phyloP scores from a whole-genome alignment of 2,888 invertebrate genomes.

The Eupithecia exiguata region DNA sequence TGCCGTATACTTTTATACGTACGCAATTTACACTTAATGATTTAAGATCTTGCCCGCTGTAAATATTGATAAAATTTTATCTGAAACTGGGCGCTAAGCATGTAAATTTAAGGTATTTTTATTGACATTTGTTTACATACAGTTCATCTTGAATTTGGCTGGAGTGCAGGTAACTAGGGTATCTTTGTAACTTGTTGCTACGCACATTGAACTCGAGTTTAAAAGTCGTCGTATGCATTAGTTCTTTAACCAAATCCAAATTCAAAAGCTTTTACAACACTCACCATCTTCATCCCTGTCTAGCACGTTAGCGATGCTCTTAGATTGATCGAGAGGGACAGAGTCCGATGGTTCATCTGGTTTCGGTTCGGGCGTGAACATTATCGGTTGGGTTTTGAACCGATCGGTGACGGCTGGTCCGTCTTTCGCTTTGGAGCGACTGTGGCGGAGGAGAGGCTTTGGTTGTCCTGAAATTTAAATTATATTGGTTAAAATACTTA shows the following conservation, averaged over 20 bases:
- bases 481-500: background rate
- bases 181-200: background rate
- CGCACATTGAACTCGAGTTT: background rate
- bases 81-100: background rate
- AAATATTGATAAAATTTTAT: background rate
- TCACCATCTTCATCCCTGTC: constrained; percentile 83
- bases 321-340: constrained; percentile 69
- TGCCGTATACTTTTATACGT: background rate
- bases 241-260: background rate
- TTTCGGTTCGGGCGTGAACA: constrained; percentile 71
- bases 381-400: constrained; percentile 90
- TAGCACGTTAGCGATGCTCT: constrained; percentile 76
- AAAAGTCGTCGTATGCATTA: background rate
- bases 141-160: background rate
- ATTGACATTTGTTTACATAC: background rate
- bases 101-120: background rate
- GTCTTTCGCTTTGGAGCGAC: constrained; percentile 76
- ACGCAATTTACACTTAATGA: background rate
- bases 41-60: background rate
- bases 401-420: constrained; percentile 74
- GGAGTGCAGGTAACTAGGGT: background rate
- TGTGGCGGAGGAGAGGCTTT: constrained; percentile 78
- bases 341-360: constrained; percentile 50
- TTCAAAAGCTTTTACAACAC: constrained; percentile 39
- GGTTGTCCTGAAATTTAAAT: constrained; percentile 73